phyloP scores from a whole-genome alignment of 2,888 invertebrate species.

The Ectemnius continuus region DNA sequence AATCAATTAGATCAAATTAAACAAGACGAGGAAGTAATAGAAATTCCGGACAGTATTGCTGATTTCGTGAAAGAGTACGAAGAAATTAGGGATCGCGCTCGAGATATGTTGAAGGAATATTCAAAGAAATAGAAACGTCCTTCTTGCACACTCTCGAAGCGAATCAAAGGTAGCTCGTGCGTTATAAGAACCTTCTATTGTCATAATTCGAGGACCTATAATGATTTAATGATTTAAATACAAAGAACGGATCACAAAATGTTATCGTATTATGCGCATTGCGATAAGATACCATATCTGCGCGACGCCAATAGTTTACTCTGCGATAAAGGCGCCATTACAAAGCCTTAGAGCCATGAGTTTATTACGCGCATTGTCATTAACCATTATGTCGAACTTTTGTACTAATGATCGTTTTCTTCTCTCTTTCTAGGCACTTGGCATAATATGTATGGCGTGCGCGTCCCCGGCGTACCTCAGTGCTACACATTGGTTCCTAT shows the following conservation, averaged over 20 bases:
- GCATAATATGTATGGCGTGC: constrained; percentile 91
- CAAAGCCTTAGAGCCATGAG: too few relatives aligned
- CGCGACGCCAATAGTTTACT: constrained; percentile 10
- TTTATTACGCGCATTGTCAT: too few relatives aligned
- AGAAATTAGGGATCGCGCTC: background rate
- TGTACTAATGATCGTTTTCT: constrained; percentile 24
- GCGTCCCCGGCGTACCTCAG: constrained; percentile 84
- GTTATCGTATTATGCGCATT: background rate
- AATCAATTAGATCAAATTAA: background rate
- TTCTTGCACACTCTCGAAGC: too few relatives aligned
- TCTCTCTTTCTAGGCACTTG: constrained; percentile 84
- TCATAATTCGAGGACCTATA: background rate
- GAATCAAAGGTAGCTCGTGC: background rate
- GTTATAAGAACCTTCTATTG: too few relatives aligned
- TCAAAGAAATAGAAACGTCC: constrained; percentile 47
- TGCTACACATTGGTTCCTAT: constrained; percentile 90
- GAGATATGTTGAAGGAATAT: constrained; percentile 44
- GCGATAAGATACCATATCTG: constrained; percentile 38
- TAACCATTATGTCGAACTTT: too few relatives aligned
- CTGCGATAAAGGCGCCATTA: background rate
- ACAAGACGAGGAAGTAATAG: too few relatives aligned
- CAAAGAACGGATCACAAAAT: background rate
- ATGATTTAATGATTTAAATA: constrained; percentile 38
- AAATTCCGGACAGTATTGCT: too few relatives aligned
- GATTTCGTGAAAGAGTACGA: background rate